Evolutionary conservation across 2,797 vertebrate genomes (phyloP), one percentile per base, ranked within the genome.

Genomic region (Malacoctenus gilli): DNA sequence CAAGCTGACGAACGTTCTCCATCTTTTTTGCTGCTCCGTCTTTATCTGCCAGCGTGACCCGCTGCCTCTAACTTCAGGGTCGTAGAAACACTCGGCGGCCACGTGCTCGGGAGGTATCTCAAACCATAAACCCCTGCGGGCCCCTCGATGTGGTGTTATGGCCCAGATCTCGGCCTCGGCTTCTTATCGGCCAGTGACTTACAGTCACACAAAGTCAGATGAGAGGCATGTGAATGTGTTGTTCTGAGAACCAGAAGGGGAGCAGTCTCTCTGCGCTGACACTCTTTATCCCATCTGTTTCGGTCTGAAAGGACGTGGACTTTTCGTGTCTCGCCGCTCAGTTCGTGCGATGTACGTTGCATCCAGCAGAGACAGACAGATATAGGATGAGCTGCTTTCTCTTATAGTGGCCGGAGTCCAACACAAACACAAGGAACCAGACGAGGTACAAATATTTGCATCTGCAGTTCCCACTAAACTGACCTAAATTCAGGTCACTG

Each of bases 161-260:
- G 6, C 30, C 32, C 25, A 60, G 21, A 43, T 59, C 51, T 21
- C 8, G 32, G 42, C 18, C 47, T 46, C 37, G 40, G 38, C 30
- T 38, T 67, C 39, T 53, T 62, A 63, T 79, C 68, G 70, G 30
- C 13, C 32, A 48, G 38, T 52, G 54, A 57, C 59, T 36, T 32
- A 76, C 38, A 79, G 61, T 46, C 76, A 56, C 61, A 68, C 8
- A 15, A 10, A 14, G 7, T 21, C 9, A 13, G 36, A 21, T 48
- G 34, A 44, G 16, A 41, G 16, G 38, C 1, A 5, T 76, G 58
- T 64, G 52, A 68, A 31, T 57, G 52, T 75, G 47, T 49, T 38
- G 10, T 20, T 32, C 15, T 10, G 13, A 54, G 43, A 12, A 20
- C n/a, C 59, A 68, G 69, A 69, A 59, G 16, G 35, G 59, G 22